Evolutionary conservation across 2,888 invertebrate genomes (phyloP), one percentile per base, ranked within the genome.

Genomic region (Phragmatobia fuliginosa): DNA sequence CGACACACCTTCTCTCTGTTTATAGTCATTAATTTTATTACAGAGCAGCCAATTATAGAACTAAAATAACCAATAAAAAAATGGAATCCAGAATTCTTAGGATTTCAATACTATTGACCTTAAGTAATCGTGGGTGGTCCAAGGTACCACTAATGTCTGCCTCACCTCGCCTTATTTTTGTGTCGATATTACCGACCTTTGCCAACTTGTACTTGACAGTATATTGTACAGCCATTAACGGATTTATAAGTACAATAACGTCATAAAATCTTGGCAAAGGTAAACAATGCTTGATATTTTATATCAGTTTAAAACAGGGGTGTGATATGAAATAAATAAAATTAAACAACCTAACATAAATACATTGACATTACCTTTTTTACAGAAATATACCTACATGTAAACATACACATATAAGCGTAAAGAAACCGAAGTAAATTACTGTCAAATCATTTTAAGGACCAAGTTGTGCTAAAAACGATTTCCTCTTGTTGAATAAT

Each of bases 401-500:
- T 18, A 41, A 33, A n/a, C n/a, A 14, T n/a, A n/a, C 16, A 18
- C 18, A 36, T 36, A 10, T 36, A 36, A 36, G 36, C n/a, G n/a
- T n/a, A n/a, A n/a, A n/a, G n/a, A n/a, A n/a, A n/a, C n/a, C n/a
- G n/a, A n/a, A n/a, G n/a, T n/a, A 41, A 62, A 38, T 1, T 4
- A 7, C 8, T 7, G 28, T 21, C 41, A 28, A 10, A 28, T 7
- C 28, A 14, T 16, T 56, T 56, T 28, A 16, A 62, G 21, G 5
- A 41, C 41, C 28, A 49, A 49, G n/a, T 25, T 31, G 45, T 3
- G n/a, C 32, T n/a, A 49, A 63, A 31, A 33, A 31, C 6, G 18
- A 52, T 56, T 28, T 38, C 62, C 41, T 33, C 58, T 68, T 74
- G 38, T 73, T 85, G 76, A 85, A 86, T 86, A 81, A 87, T 85